Evolutionary conservation across 2,888 invertebrate species (phyloP), one percentile per base, ranked within the genome.

Genomic region (Volucella inanis): DNA sequence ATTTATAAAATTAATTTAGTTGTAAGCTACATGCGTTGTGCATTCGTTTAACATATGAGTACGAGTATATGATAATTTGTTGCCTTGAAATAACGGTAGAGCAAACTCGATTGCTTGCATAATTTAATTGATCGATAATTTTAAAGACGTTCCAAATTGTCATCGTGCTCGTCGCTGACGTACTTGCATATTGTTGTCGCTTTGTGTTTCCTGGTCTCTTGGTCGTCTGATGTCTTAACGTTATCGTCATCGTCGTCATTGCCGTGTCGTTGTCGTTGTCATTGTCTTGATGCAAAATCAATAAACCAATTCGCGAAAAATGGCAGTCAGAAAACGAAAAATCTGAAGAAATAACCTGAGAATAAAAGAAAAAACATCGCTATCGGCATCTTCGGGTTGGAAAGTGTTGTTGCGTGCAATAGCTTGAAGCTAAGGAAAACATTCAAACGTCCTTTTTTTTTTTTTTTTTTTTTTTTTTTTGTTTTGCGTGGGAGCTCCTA

Each of bases 81-180:
- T 31, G 6, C 31, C 31, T 31, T 31, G 31, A 31, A 31, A 31
- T 31, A 6, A 31, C 31, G 31, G 31, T 31, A 31, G 31, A 55
- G 74, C 81, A 52, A 57, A 15, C 67, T 68, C 45, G 14, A 55
- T 68, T 57, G 74, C 79, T 81, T 85, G 85, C 85, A 85, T 85
- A 85, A 85, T 85, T 85, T 81, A 81, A 85, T 85, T 81, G 80
- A 85, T 85, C 85, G 81, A 85, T 85, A 85, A 72, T 72, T 61
- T 81, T 85, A 71, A 80, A 80, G 72, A 76, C 76, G 67, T 47
- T 52, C 70, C 31, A 64, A 18, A n/a, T 61, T 43, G 61, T 67
- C 54, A 41, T 59, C 31, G 62, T 80, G 45, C 38, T 65, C 9
- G 62, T 76, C 72, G 62, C 14, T 31, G 47, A 31, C n/a, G 8